Evolutionary conservation across 2,113 vertebrate species (phyloP), one percentile per base, ranked within the genome.

Genomic region (Pungitius pungitius): DNA sequence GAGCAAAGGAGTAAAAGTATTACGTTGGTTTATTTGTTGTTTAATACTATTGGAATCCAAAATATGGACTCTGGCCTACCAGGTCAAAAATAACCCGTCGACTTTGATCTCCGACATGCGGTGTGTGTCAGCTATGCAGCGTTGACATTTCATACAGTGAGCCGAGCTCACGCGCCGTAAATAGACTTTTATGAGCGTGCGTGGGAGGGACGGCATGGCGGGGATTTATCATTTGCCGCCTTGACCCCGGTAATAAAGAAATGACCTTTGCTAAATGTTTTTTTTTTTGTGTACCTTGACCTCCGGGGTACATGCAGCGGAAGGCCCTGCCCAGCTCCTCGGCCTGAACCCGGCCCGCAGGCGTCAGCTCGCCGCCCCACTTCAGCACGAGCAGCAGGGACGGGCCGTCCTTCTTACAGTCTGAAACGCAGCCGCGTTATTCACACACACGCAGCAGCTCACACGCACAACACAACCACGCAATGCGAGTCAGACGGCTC

Each of bases 291-390:
- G 85, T 90, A 99, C 98, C 98, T 95, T 99, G 96, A 64, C 98
- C 98, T 85, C 98, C 97, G 0, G 98, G 98, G 81, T 99, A 99
- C 98, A 99, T 99, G 91, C 96, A 99, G 82, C 98, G 96, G 77
- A 99, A 99, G 67, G 98, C 97, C 52, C 97, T 81, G 3, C 98
- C 98, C 87, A 99, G 94, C 84, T 99, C 96, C 80, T 99, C 98
- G 0, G 98, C 96, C 91, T 99, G 98, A 12, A 99, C 96, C 11
- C 96, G 94, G 18, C 98, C 98, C 2, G 96, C 94, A 0, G 96
- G 98, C 0, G 98, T 99, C 88, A 99, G 93, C 85, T 99, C 97
- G 5, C 98, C 98, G 8, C 96, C 96, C 98, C 97, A 99, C 91
- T 98, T 98, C 33, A 99, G 84, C 65, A 99, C 97, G 78, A 99